Base-by-base conservation (phyloP, 2,888 invertebrate genomes). In the Choristoneura rosaceana region DNA sequence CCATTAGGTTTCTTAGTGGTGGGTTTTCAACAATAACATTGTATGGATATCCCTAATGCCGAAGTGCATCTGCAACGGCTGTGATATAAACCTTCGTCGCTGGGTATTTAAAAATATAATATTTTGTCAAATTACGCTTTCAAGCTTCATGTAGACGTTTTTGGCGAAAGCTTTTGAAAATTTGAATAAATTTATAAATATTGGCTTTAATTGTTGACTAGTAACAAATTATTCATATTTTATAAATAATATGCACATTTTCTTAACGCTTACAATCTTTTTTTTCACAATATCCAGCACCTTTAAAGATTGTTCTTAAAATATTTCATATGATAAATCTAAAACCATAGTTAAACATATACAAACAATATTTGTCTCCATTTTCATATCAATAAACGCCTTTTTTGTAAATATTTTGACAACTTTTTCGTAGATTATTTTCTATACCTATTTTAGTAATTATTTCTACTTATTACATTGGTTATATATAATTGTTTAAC, bases 11-110 rank as follows among this genome's bases (percentile, higher is more conserved):
- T 66, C 74, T 77, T 74, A 84, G 87, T 89, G 86, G 76, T 85
- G 78, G 76, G 82, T 81, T 80, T 74, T 75, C 70, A 81, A 78
- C 73, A 81, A 82, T 82, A 84, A 83, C 82, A 83, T 80, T 86
- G 76, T 81, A 89, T 88, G 88, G 88, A 89, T 87, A 84, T 89
- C 87, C 85, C 89, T 89, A 86, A 92, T 91, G 89, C 87, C 88
- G 84, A 87, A 87, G 88, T 90, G 90, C 84, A 89, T 88, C 84
- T 91, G 89, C 84, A 87, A 89, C 87, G 87, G 90, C 88, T 92
- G 91, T 92, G 90, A 91, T 86, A 81, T 90, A 87, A 90, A 87
- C 80, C 87, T 89, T 84, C 89, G 85, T 83, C 88, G 83, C 88
- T 92, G 91, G 92, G 91, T 93, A 92, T 88, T 86, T 80, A 80